Base-by-base conservation (phyloP, 2,113 vertebrate species). In the Hydrolagus affinis region DNA sequence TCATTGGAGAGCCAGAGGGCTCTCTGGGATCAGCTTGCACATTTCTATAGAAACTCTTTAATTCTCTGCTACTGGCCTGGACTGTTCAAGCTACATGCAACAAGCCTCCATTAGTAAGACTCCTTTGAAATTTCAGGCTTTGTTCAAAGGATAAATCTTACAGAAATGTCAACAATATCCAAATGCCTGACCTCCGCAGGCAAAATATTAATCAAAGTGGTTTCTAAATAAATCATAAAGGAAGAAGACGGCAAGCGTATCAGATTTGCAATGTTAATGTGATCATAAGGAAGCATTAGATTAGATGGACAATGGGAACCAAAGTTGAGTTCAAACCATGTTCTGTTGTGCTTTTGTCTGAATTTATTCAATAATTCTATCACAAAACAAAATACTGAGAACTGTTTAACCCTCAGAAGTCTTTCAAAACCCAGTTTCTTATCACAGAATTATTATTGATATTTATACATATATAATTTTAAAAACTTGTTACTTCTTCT, bases 161-260 rank as follows among this genome's bases (percentile, higher is more conserved):
- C 62, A 30, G 62, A 83, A 83, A 83, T 28, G 23, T 83, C 78
- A 83, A 83, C 62, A 32, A 83, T 83, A 64, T 83, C 78, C 32
- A 83, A 66, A 66, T 32, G 62, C 60, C 28, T 66, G 78, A 83
- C 0, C 60, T n/a, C 78, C 28, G 17, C 60, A 32, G 78, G 78
- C 78, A 66, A 83, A 83, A 83, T 68, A 83, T 83, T 30, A 83
- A 83, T 83, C 59, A 64, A 83, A 83, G 59, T 80, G 57, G 17
- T 80, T 80, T 64, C 77, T 66, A 80, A 64, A 83, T 83, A 83
- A 83, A 68, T 83, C 64, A 64, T 83, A 83, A 83, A 66, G 78
- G 25, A 83, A 83, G 78, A 83, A 66, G 60, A 19, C 23, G 66
- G 78, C 25, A 83, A 66, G 78, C 78, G 32, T 66, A 68, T 83